These are phyloP conservation scores for Pteronotus mesoamericanus DNA, from an alignment of 2,797 vertebrate genomes.

Conservation along the genomic window DNA sequence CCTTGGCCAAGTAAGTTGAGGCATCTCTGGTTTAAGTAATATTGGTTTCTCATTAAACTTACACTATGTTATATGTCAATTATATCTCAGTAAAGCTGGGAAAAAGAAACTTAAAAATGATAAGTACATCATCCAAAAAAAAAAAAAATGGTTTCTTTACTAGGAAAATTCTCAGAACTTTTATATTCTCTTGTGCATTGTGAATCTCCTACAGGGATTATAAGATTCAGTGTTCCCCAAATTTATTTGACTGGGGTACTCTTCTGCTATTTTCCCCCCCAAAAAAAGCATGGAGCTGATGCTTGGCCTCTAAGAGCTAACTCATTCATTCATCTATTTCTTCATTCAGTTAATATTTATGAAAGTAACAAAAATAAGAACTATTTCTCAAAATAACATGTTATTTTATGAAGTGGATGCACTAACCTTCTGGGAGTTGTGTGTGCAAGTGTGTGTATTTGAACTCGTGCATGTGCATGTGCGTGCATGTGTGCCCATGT, in stretches of 20 bases:
- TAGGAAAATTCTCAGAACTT: not conserved
- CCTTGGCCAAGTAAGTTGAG: not conserved
- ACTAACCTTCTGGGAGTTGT: not conserved
- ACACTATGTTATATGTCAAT: not conserved
- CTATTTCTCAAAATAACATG: not conserved
- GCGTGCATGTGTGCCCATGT: not conserved
- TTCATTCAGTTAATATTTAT: not conserved
- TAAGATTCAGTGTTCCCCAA: not conserved
- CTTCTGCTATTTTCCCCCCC: not conserved
- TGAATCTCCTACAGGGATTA: not conserved
- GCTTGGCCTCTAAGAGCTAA: not conserved
- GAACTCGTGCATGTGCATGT: rapidly evolving
- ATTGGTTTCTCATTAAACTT: not conserved
- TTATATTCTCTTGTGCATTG: not conserved
- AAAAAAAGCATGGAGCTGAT: not conserved
- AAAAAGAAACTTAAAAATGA: not conserved
- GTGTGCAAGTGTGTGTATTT: not conserved
- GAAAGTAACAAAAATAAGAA: not conserved
- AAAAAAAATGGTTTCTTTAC: not conserved
- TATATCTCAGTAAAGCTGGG: not conserved
- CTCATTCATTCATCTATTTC: not conserved
- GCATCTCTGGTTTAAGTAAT: not conserved
- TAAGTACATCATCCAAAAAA: not conserved
- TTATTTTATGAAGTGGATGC: not conserved
- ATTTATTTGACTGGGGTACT: not conserved